Percentiles rank a stretch among this genome's conserved stretches.
Conservation (phyloP, 2,888 invertebrate species). For the Cataglyphis albicans region DNA sequence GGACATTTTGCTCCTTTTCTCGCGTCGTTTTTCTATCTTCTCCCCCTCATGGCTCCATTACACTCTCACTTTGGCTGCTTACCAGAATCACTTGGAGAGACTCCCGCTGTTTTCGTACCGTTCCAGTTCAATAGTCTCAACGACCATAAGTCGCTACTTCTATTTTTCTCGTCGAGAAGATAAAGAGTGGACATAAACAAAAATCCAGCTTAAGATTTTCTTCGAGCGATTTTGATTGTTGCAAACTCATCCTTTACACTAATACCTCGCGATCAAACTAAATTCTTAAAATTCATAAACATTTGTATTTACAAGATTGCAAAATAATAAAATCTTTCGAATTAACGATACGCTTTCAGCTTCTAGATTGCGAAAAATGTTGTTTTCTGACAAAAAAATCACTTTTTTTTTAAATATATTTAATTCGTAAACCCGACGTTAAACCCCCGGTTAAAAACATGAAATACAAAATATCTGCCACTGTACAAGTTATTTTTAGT, state of each 20-base stretch:
- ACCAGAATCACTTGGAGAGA: conserved; percentile 74
- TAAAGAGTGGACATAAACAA: conserved; percentile 47
- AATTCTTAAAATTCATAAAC: neutral
- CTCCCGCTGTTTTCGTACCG: conserved; percentile 64
- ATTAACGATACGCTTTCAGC: neutral
- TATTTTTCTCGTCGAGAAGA: conserved; percentile 49
- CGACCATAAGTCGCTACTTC: conserved; percentile 45
- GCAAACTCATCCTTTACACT: conserved; percentile 4
- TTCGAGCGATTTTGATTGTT: neutral
- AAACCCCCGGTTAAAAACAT: neutral
- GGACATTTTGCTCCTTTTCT: conserved; percentile 35
- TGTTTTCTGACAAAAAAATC: neutral
- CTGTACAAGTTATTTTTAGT: conserved; percentile 37
- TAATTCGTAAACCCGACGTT: conserved; percentile 1
- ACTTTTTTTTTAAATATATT: conserved; percentile 21
- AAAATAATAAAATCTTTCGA: neutral
- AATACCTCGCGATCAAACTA: neutral
- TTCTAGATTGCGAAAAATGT: neutral
- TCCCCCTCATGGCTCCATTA: conserved; percentile 68
- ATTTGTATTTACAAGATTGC: neutral
- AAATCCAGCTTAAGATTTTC: conserved; percentile 28
- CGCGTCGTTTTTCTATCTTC: conserved; percentile 48
- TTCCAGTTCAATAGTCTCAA: conserved; percentile 55
- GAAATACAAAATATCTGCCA: conserved; percentile 13
- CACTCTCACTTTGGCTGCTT: conserved; percentile 75